phyloP scores from a whole-genome alignment of 2,797 vertebrate genomes.

The Cyprinella venusta region DNA sequence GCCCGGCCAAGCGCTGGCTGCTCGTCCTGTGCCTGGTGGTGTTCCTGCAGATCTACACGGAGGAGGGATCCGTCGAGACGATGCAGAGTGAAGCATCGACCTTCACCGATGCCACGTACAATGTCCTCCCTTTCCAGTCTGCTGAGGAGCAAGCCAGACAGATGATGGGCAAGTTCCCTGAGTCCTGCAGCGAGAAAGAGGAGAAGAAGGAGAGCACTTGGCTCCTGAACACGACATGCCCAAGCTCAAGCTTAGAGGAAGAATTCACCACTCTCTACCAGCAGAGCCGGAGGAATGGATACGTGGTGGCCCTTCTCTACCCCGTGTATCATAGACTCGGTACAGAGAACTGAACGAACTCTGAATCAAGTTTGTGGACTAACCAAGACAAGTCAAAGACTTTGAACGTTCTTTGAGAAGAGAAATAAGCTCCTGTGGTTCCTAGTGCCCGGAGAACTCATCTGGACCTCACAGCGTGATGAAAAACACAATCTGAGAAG shows the following conservation, averaged over 20 bases:
- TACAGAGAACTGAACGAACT: conserved; percentile 67
- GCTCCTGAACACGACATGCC: conserved; percentile 56
- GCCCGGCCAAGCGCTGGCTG: conserved; percentile 77
- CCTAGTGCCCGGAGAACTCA: neutral
- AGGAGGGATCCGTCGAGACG: conserved; percentile 60
- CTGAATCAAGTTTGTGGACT: neutral
- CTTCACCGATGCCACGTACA: conserved; percentile 60
- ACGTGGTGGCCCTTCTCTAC: conserved; percentile 77
- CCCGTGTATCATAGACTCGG: conserved; percentile 76
- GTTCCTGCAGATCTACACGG: conserved; percentile 81
- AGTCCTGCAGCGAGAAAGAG: neutral
- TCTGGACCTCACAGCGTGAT: neutral
- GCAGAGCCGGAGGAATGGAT: conserved; percentile 73
- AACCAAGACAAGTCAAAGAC: neutral
- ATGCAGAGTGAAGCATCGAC: conserved; percentile 36
- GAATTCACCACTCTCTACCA: conserved; percentile 50
- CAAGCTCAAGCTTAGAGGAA: conserved; percentile 24
- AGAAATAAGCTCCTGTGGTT: neutral
- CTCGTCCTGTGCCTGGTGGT: conserved; percentile 77
- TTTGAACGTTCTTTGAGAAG: neutral
- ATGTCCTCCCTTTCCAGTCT: conserved; percentile 66
- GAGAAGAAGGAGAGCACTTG: conserved; percentile 20
- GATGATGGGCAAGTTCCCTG: conserved; percentile 44
- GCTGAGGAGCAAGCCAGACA: conserved; percentile 67
- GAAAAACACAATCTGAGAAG: conserved; percentile 15